Evolutionary conservation across 2,113 vertebrate genomes (phyloP), one percentile per base, ranked within the genome.

Genomic region (Paramormyrops kingsleyae): DNA sequence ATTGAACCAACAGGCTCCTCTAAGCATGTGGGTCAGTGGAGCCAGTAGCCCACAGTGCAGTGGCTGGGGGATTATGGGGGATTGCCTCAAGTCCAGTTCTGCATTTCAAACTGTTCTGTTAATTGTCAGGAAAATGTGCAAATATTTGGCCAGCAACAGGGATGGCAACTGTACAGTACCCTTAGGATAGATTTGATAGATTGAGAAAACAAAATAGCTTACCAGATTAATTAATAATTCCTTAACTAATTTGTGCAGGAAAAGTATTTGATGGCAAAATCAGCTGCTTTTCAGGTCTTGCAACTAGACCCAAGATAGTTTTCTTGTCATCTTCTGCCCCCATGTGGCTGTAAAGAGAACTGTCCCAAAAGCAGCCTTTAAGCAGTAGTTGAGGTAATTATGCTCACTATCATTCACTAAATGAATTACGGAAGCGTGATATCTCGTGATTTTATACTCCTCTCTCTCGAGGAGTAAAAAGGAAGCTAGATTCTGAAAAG

Each of bases 261-360:
- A 80, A 42, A 19, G 35, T 42, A 80, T 80, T 80, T 19, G 17
- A 19, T 42, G 74, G 35, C 35, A 80, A 80, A 80, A 80, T 19
- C 44, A 31, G 12, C 44, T 49, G 44, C 83, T 39, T 77, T 42
- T 70, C 62, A 42, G 35, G 35, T 49, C 12, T 49, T 27, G 24
- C 46, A 27, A 50, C 21, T 13, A 13, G 44, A 50, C 46, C 24
- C 13, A 56, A 39, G 50, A 17, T 53, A 24, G 49, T 17, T 77
- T 85, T 19, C 21, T 88, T 62, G 90, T 91, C 3, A 39, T 91
- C 88, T 89, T 91, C 91, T 92, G 94, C 94, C 95, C 94, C 92
- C 96, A 95, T 93, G 94, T 95, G 95, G 10, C 50, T 1, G 52
- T 12, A 19, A 39, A 35, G 1, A 31, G 52, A 91, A 90, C 59